These are phyloP conservation scores for Platichthys stellatus DNA, from an alignment of 2,113 vertebrate species.

Conservation along the genomic window DNA sequence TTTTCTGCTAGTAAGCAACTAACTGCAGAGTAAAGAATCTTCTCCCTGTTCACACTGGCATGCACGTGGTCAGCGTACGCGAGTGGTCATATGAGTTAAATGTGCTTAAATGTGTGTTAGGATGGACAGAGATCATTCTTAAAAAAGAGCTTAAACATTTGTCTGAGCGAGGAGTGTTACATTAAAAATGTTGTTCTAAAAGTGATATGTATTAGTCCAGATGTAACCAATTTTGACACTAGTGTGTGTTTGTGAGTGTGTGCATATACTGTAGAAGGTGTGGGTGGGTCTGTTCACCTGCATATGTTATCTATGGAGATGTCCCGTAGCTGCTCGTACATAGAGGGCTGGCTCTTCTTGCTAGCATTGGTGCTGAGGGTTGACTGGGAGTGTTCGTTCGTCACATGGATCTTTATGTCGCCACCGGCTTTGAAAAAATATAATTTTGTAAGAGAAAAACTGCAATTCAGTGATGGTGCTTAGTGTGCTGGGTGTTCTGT, in stretches of 20 bases:
- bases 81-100: no score
- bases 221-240: no score
- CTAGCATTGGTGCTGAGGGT: conserved; percentile 86
- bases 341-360: conserved; percentile 92
- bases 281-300: conserved; percentile 81
- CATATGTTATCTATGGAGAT: conserved; percentile 99
- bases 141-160: no score
- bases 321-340: conserved; percentile 99
- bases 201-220: no score
- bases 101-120: no score
- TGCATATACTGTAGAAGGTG: not conserved
- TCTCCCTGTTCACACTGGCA: no score
- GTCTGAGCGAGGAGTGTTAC: no score
- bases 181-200: no score
- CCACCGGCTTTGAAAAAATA: conserved; percentile 74
- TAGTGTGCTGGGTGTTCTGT: not conserved
- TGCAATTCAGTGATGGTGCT: not conserved
- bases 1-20: no score
- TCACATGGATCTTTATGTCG: conserved; percentile 98
- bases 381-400: conserved; percentile 94
- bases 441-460: not conserved
- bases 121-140: no score
- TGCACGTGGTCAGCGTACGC: no score
- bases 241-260: not conserved
- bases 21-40: no score